Evolutionary conservation across 1,140 invertebrate species (phyloP).

Genomic region (Neodiprion fabricii): DNA sequence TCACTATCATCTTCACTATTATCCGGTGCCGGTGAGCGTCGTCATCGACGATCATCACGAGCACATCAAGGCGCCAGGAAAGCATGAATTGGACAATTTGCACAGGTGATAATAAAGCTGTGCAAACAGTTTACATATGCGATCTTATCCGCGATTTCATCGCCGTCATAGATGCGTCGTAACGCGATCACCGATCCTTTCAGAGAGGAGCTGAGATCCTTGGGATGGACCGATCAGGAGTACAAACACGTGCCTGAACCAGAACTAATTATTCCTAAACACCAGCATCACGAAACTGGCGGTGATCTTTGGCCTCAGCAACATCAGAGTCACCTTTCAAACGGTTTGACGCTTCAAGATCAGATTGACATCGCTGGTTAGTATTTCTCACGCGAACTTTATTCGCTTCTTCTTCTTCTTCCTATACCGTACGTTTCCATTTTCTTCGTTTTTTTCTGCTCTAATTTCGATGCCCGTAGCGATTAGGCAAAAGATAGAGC

Average conservation of each 20-base stretch:
- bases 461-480: neutral
- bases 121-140: neutral
- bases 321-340: neutral
- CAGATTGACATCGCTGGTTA: neutral
- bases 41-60: constrained; percentile 16
- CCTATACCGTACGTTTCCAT: too few species aligned
- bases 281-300: constrained; percentile 13
- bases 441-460: too few species aligned
- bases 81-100: constrained; percentile 36
- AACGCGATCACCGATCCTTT: constrained; percentile 14
- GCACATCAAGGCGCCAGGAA: constrained; percentile 34
- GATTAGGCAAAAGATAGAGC: neutral
- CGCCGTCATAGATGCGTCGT: neutral
- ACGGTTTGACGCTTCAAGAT: neutral
- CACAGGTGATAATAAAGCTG: constrained; percentile 31
- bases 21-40: constrained; percentile 33
- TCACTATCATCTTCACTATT: constrained; percentile 47
- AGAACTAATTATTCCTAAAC: constrained; percentile 28
- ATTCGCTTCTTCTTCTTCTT: neutral
- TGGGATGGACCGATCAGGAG: constrained; percentile 42
- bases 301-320: constrained; percentile 16
- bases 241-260: constrained; percentile 39
- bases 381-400: neutral
- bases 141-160: neutral
- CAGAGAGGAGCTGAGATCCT: constrained; percentile 38